Conservation (phyloP, 2,888 invertebrate genomes). For the Agelastica alni region DNA sequence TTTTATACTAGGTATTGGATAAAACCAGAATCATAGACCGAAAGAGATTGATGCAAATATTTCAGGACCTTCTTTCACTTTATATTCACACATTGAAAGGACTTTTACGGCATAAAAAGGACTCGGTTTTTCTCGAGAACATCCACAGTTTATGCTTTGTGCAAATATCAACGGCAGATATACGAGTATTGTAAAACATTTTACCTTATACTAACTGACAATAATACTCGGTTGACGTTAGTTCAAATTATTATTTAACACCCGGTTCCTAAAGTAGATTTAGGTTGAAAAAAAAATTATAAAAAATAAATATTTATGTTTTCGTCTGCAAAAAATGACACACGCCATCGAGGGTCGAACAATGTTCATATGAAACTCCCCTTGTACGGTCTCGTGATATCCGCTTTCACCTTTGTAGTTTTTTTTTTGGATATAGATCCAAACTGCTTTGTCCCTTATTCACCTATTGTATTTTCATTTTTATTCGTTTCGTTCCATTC, state of each 20-base stretch:
- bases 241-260: not conserved
- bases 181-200: not conserved
- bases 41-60: constrained; percentile 43
- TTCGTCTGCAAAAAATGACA: not conserved
- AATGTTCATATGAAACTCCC: not conserved
- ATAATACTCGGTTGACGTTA: too few relatives aligned
- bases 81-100: constrained; percentile 24
- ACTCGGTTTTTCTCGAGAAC: constrained; percentile 26
- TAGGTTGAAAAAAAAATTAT: not conserved
- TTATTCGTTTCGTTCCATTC: constrained; percentile 44
- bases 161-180: not conserved
- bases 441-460: constrained; percentile 41
- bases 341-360: too few relatives aligned
- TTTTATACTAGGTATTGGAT: constrained; percentile 23
- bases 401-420: constrained; percentile 8
- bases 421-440: constrained; percentile 7
- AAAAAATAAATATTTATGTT: not conserved
- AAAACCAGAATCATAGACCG: constrained; percentile 42
- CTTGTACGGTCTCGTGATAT: not conserved
- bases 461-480: constrained; percentile 42
- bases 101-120: constrained; percentile 14
- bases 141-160: constrained; percentile 3
- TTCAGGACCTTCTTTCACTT: constrained; percentile 33
- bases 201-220: too few relatives aligned
- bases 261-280: not conserved